Evolutionary conservation across 2,797 vertebrate species (phyloP), one percentile per base, ranked within the genome.

Genomic region (Taenioides sp.): DNA sequence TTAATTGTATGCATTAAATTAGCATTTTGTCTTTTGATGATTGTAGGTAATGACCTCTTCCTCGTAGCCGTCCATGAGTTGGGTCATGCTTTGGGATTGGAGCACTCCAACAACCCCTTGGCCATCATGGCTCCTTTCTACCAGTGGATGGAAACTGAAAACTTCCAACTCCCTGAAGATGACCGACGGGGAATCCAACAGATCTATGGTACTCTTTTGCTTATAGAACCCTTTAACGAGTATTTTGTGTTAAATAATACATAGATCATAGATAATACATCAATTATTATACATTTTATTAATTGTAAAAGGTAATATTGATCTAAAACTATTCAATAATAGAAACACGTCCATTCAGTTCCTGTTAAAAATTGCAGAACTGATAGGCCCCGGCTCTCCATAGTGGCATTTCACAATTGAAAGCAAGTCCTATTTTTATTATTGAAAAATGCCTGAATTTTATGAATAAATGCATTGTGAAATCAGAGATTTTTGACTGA

Each of bases 41-140:
- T 31, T 40, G 1, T 86, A 99, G 98, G 97, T 71, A 99, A 99
- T 81, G 96, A 97, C 88, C 96, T 99, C 69, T 99, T 99, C 83
- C 87, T 98, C 87, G 98, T 99, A 63, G 98, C 98, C 0, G 92
- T 99, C 67, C 97, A 99, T 0, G 98, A 99, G 84, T 86, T 99
- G 79, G 98, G 98, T 69, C 98, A 99, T 1, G 97, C 97, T 0
- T 89, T 99, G 57, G 98, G 98, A 50, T 86, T 99, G 76, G 98
- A 99, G 80, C 98, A 99, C 83, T 99, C 98, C 34, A 98, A 95
- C 90, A 97, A 99, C 86, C 97, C 98, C 1, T 88, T 92, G 0
- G 98, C 98, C 76, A 99, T 99, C 88, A 99, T 99, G 98, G 98
- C 98, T 0, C 98, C 98, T 0, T 99, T 99, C 88, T 99, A 99